These are phyloP conservation scores for Heliconius congener DNA, from an alignment of 1,140 invertebrate genomes.

Conservation along the genomic window DNA sequence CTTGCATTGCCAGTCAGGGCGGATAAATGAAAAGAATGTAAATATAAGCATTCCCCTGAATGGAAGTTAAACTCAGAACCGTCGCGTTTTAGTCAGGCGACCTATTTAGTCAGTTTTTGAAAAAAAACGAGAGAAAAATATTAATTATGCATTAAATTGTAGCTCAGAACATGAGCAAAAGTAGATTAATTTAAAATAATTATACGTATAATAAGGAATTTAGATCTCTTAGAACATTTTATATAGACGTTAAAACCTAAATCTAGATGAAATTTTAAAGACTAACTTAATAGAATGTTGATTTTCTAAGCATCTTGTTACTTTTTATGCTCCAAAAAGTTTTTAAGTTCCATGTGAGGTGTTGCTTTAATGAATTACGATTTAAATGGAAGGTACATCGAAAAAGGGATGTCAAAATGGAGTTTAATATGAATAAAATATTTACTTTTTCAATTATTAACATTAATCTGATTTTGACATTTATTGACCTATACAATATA, in stretches of 20 bases:
- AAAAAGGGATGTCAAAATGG: no score
- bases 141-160: not conserved
- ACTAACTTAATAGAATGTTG: conserved; percentile 8
- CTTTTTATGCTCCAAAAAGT: not conserved
- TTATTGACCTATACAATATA: no score
- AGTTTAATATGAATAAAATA: no score
- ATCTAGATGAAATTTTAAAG: not conserved
- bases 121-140: no score
- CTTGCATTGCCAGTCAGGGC: no score
- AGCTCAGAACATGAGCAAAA: not conserved
- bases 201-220: not conserved
- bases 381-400: not conserved
- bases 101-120: no score
- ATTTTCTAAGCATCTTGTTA: not conserved
- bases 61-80: no score
- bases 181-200: not conserved
- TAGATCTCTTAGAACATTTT: not conserved
- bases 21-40: no score
- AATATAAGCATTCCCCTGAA: no score
- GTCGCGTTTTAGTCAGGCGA: no score
- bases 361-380: not conserved
- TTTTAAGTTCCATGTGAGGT: not conserved
- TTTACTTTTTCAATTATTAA: no score
- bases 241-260: not conserved
- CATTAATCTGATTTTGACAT: no score